Evolutionary conservation across 2,888 invertebrate species (phyloP).

Genomic region (Trichopoda pennipes): DNA sequence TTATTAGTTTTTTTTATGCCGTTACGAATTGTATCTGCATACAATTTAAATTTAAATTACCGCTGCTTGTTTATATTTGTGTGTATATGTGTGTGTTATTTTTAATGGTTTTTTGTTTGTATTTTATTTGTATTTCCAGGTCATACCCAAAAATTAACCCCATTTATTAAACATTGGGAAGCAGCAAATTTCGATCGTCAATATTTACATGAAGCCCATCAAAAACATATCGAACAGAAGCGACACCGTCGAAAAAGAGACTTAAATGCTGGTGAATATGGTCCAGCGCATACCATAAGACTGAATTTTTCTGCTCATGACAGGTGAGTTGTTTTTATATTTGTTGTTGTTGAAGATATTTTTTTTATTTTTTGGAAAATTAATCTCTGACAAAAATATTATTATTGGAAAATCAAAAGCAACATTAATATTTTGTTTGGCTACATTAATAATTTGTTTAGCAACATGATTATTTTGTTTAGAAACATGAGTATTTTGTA

Average conservation of each 20-base stretch:
- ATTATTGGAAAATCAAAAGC: too few species aligned
- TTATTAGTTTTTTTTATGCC: conserved; percentile 46
- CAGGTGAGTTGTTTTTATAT: conserved; percentile 75
- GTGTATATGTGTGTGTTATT: too few species aligned
- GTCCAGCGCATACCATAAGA: conserved; percentile 79
- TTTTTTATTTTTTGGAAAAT: too few species aligned
- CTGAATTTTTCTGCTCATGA: conserved; percentile 81
- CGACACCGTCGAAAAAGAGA: conserved; percentile 79
- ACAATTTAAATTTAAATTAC: conserved; percentile 22
- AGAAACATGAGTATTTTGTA: too few species aligned
- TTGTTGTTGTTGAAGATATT: too few species aligned
- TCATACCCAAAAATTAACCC: conserved; percentile 83
- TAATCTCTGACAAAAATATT: too few species aligned
- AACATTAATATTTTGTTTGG: too few species aligned
- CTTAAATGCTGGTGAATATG: conserved; percentile 75
- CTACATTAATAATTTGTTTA: too few species aligned
- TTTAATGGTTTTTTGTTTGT: conserved; percentile 38
- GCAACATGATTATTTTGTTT: too few species aligned
- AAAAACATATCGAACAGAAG: conserved; percentile 79
- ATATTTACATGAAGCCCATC: conserved; percentile 78
- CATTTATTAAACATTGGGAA: conserved; percentile 91
- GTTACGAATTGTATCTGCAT: conserved; percentile 33
- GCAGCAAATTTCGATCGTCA: conserved; percentile 87
- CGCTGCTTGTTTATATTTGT: conserved; percentile 1
- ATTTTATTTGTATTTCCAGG: conserved; percentile 80